Evolutionary conservation across 2,797 vertebrate species (phyloP), one percentile per base, ranked within the genome.

Genomic region (Enteromius anoplus): DNA sequence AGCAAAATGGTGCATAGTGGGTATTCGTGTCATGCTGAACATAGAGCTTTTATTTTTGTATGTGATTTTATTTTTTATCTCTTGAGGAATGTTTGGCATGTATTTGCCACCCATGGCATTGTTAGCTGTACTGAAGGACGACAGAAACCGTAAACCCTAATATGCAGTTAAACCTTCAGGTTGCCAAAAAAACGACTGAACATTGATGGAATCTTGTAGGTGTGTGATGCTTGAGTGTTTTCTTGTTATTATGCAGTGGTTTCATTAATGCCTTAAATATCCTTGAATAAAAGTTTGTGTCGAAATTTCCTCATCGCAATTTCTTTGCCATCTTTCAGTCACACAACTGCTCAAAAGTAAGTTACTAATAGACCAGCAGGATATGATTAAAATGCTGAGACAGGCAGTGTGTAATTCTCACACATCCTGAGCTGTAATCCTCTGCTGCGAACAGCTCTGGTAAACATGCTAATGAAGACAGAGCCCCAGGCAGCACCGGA

Each of bases 231-330:
- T 86, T 84, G 87, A 89, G 89, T 92, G 89, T 90, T 90, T 85
- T 87, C 90, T 86, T 93, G 91, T 95, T 89, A 90, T 93, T 91
- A 94, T 94, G 93, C 93, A 94, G 93, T 93, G 90, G 77, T 93
- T 92, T 95, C 92, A 93, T 94, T 91, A 93, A 93, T 93, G 94
- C 94, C 94, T 95, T 95, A 95, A 94, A 87, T 89, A 93, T 89
- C 92, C 92, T 89, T 78, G 91, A 95, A 94, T 94, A 95, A 95
- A 94, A 88, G 86, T 88, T 75, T 90, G 42, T 92, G 91, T 91
- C 92, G 89, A 89, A 73, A 5, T 11, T 70, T 34, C 71, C 23
- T 75, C 40, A 81, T 73, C 66, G 23, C 23, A 14, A 1, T 17
- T 73, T 11, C 14, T 17, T 40, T 47, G 2, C 42, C 4, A 21